Evolutionary conservation across 2,797 vertebrate species (phyloP), one percentile per base, ranked within the genome.

Genomic region (Cuniculus paca): DNA sequence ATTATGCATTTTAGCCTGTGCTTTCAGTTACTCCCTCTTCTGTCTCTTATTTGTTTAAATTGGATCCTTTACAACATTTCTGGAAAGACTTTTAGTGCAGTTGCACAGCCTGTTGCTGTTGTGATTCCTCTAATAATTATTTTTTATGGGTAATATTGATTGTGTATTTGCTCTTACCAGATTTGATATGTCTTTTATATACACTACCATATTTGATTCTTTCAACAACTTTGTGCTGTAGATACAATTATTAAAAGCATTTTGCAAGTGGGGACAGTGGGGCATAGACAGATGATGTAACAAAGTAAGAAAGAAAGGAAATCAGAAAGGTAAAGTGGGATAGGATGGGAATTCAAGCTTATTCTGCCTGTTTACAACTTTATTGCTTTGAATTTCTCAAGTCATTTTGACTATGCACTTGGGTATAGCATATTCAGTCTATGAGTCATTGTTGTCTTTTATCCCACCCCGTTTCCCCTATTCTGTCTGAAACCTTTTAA

Each of bases 191-290:
- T 3, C 42, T 75, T 88, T 84, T 39, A 79, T 3, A 34, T 85
- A 56, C 22, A n/a, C 45, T 80, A 72, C 68, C 4, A 8, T 60
- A 48, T 80, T 88, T 79, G 60, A 80, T 61, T 24, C 77, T 94
- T 83, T 68, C 61, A 79, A 82, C 17, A 78, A 34, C 24, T 63
- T 90, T 85, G 28, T 90, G 54, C 22, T 65, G 5, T 80, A 80
- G 61, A 22, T 78, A 61, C 28, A 31, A 16, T 80, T 65, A 86
- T 85, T 48, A 61, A 92, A 74, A 54, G 12, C 7, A 79, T 28
- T 85, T 83, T 82, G 61, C 10, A 90, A n/a, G 58, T 54, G 65
- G 90, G 61, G 22, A 94, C 93, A 82, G 17, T 4, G 83, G 88
- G n/a, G 39, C 58, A 50, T 3, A 84, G n/a, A 45, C 13, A 77